Evolutionary conservation across 2,113 vertebrate species (phyloP).

Genomic region (Ranitomeya variabilis): DNA sequence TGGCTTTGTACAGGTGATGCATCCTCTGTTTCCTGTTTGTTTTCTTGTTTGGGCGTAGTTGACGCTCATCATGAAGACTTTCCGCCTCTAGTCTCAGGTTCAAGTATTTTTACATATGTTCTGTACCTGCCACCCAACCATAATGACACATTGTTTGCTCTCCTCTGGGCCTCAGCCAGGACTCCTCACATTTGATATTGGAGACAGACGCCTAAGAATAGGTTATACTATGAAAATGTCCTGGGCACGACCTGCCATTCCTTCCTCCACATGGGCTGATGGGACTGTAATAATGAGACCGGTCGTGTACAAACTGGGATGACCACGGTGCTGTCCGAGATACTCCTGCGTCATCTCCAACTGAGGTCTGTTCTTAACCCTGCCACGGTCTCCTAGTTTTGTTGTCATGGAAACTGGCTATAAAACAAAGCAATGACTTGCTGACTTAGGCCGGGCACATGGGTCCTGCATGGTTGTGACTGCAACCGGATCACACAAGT

Average conservation of each 20-base stretch:
- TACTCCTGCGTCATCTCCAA: not conserved
- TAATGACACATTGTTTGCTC: not conserved
- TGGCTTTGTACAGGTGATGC: not conserved
- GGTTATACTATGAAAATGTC: not conserved
- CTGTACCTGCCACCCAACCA: not conserved
- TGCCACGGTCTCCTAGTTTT: not conserved
- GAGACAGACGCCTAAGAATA: not conserved
- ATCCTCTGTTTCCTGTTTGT: not conserved
- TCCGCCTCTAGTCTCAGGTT: not conserved
- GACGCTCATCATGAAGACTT: not conserved
- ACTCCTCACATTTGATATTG: not conserved
- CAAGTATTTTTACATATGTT: not conserved
- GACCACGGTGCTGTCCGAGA: not conserved
- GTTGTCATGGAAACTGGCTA: not conserved
- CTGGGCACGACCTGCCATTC: not conserved
- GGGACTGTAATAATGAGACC: not conserved
- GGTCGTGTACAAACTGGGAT: not conserved
- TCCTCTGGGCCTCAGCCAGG: not conserved
- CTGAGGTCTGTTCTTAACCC: not conserved
- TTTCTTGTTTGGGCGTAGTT: not conserved
- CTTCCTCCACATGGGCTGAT: not conserved
- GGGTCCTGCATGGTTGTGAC: not conserved
- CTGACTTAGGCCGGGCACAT: not conserved
- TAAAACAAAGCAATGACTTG: not conserved
- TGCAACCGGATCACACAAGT: not conserved